Conservation (phyloP, 2,113 vertebrate genomes). For the Megatriorchis doriae region DNA sequence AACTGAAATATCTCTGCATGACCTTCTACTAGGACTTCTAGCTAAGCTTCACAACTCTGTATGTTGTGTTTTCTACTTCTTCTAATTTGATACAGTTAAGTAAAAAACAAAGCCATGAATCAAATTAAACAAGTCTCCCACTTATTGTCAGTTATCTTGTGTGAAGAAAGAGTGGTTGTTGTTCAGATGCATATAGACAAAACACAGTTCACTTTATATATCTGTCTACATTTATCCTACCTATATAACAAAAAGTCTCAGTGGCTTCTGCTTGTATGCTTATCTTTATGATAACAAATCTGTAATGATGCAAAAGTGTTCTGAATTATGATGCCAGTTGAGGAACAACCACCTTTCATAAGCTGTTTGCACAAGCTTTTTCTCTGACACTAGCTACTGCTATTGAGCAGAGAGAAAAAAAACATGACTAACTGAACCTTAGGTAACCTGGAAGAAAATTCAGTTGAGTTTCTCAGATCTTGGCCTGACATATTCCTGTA, state of each 20-base stretch:
- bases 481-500: neutral
- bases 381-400: neutral
- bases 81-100: neutral
- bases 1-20: neutral
- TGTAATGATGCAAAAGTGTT: neutral
- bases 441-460: neutral
- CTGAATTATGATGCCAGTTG: neutral
- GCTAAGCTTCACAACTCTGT: neutral
- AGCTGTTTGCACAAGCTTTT: neutral
- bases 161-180: neutral
- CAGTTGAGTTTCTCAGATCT: neutral
- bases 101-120: neutral
- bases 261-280: neutral
- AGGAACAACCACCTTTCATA: neutral
- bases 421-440: neutral
- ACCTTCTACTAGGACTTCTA: neutral
- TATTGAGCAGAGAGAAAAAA: accelerated
- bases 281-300: neutral
- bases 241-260: neutral
- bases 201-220: neutral
- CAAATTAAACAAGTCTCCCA: neutral
- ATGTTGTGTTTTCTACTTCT: neutral
- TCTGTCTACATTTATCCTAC: neutral
- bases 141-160: neutral
- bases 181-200: neutral